A percentile compares a stretch with the other conserved stretches of the same genome.
phyloP scores from a whole-genome alignment of 2,113 vertebrate species.

The Pogonocichla stellata region DNA sequence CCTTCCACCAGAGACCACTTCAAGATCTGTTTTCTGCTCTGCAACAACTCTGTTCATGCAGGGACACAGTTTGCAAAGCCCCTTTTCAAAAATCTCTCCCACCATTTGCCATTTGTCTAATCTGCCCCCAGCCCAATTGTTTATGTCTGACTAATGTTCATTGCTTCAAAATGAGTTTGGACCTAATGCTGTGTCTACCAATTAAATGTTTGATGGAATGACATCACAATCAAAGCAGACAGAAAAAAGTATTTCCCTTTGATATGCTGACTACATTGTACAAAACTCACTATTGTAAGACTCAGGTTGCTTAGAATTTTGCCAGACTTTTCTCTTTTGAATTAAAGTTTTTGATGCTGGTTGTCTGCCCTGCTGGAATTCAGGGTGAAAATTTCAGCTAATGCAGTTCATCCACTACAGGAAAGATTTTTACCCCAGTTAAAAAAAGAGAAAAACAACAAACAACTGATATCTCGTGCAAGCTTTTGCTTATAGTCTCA shows the following conservation, averaged over 20 bases:
- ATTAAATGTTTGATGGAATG: constrained; percentile 44
- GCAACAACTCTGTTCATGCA: neutral
- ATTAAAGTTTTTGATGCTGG: neutral
- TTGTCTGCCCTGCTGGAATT: neutral
- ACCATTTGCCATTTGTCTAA: neutral
- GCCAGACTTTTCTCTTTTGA: neutral
- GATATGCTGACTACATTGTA: neutral
- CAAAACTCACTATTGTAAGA: neutral
- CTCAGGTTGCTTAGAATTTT: neutral
- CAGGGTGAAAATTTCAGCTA: neutral
- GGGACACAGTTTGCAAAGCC: neutral
- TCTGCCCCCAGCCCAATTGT: neutral
- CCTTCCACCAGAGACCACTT: neutral
- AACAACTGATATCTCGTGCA: neutral
- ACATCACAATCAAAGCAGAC: constrained; percentile 48
- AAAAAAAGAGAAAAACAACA: neutral
- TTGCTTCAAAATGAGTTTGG: constrained; percentile 32
- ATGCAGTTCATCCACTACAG: neutral
- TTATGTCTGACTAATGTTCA: constrained; percentile 5
- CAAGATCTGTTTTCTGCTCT: neutral
- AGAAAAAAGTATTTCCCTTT: neutral
- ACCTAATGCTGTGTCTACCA: constrained; percentile 18
- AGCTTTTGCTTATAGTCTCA: neutral
- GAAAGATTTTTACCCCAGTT: neutral
- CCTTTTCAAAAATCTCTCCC: neutral